Base-by-base conservation (phyloP, 1,140 invertebrate genomes). In the Drosophila sproati region DNA sequence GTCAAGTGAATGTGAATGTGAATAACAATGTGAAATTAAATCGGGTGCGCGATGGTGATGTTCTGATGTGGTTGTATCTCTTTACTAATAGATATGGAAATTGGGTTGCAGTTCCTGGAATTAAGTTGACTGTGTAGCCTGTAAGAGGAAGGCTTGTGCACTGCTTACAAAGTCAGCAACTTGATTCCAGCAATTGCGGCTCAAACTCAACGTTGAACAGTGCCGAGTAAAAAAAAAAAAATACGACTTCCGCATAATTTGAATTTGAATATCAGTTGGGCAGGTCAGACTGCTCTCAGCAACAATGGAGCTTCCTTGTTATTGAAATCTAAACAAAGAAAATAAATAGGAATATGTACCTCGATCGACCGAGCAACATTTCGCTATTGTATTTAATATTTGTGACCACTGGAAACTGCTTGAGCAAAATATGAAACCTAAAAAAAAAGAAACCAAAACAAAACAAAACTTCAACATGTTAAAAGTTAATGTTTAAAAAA, bases 111-210 rank as follows among this genome's bases (percentile, higher is more conserved):
- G 80, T 92, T 91, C 91, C 91, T 92, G 91, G 91, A 92, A 92
- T 92, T 82, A 92, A 92, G 91, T 92, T 92, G 91, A 92, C 91
- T 92, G 91, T 91, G 91, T 92, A 79, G 91, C 91, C 91, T 81
- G 77, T 75, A 73, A 77, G 63, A 61, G 80, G 67, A 74, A 79
- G 87, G 82, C 90, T 92, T 92, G 64, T 77, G 85, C 68, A 75
- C n/a, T 81, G 81, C 77, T 76, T 74, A 76, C 68, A 60, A 92
- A 92, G 91, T 92, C 91, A 92, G 91, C 91, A 92, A 92, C 91
- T 92, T 92, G 91, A 92, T 92, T 92, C 91, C 91, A 92, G 91
- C 91, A 92, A 92, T 82, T 91, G 91, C 91, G 86, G 83, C 83
- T 50, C 82, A 62, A 80, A 51, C 43, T 73, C 79, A 79, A 73